Base-by-base conservation (phyloP, 2,888 invertebrate species). In the Lycaena phlaeas region DNA sequence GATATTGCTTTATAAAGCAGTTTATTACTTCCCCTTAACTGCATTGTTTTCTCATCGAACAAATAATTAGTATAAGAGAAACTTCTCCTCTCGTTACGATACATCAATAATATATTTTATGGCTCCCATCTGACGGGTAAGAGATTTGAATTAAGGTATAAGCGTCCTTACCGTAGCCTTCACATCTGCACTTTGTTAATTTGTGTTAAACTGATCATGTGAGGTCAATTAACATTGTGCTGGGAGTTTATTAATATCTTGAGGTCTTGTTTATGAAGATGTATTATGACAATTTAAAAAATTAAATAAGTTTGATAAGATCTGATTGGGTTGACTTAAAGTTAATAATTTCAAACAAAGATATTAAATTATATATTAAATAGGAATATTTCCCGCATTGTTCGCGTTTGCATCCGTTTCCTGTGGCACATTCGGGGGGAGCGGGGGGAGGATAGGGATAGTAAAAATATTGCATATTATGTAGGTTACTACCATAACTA, bases 191-290 rank as follows among this genome's bases (percentile, higher is more conserved):
- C 34, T 34, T 34, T 18, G 11, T 10, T 22, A 2, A 22, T 22
- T 22, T 22, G 22, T 22, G 9, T 22, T 22, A 22, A 22, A 22
- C 22, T 22, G 18, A 12, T 34, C 34, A 18, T 11, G 11, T n/a
- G n/a, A 9, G 22, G 12, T 12, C 34, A 34, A 34, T 34, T 34
- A 34, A 34, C 34, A 18, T 22, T 34, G 34, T 34, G 18, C 22
- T 34, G 7, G 34, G 22, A 12, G 11, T 9, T 22, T 22, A 7
- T 22, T 18, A 34, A 34, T 34, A 22, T 12, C 9, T 18, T 9
- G 22, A 6, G 9, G 9, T 12, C 18, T 34, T 18, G 22, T 34
- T 34, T 34, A 34, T 34, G 6, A 11, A 34, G 22, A 12, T 34
- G 22, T 34, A 22, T 6, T 29, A n/a, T n/a, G n/a, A n/a, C n/a